Base-by-base conservation (phyloP, 2,113 vertebrate species). In the Casuarius casuarius region DNA sequence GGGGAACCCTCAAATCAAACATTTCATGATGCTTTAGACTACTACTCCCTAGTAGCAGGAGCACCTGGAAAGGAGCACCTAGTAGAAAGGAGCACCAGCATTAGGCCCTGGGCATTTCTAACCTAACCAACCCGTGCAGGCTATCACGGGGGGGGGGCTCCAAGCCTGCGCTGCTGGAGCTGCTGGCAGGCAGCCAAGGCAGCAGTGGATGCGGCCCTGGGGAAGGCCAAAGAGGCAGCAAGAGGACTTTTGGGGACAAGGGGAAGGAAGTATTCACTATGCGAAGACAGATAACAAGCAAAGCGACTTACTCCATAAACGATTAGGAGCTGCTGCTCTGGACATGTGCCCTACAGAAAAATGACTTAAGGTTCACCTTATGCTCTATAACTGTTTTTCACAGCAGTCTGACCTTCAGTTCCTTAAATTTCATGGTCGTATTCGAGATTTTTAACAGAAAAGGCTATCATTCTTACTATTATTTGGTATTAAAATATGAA, bases 101-200 rank as follows among this genome's bases (percentile, higher is more conserved):
- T 28, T 7, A 56, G 28, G 54, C 54, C 28, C 28, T 14, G 54
- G 7, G 54, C 54, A 33, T 28, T 44, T 91, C 25, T 44, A 28
- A 33, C 13, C 28, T 40, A 23, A 38, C 5, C 42, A 46, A 28
- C 19, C 5, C 12, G 12, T 66, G 66, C 9, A 54, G 65, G 1
- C 2, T 2, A 8, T 40, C 44, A 12, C 2, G 0, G 19, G 7
- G 13, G 0, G 19, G 7, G 13, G n/a, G 15, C 48, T 63, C 3
- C 7, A 35, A 18, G 35, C 17, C 42, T 44, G 38, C 6, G 15
- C 29, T 52, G 40, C 48, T 5, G 2, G 4, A 11, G 51, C 25
- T 25, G 65, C 35, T 31, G n/a, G 10, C 6, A 3, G 40, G 58
- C 46, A 48, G 33, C 3, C 0, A 0, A 66, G 29, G 54, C 46